Conservation (phyloP, 2,113 vertebrate species). For the Macrotis lagotis region DNA sequence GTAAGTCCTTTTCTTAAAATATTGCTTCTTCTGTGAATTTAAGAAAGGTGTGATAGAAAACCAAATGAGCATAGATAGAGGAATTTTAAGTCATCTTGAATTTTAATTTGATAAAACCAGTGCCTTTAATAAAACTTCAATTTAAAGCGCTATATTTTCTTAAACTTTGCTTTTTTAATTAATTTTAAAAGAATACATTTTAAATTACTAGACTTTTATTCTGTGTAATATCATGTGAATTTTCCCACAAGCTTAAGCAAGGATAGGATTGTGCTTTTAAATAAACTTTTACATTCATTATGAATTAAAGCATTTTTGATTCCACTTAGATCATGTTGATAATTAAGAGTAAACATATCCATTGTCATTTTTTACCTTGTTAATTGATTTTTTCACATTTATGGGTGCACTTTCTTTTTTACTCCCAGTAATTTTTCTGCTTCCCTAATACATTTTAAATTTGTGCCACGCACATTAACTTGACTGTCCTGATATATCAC, state of each 20-base stretch:
- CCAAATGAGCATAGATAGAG: background rate
- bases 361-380: fast-evolving
- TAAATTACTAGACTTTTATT: background rate
- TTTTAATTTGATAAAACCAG: background rate
- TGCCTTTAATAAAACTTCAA: background rate
- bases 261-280: conserved; percentile 19
- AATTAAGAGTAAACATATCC: fast-evolving
- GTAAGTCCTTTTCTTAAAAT: conserved; percentile 15
- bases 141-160: background rate
- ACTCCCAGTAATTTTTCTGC: background rate
- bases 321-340: background rate
- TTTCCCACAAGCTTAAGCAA: background rate
- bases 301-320: background rate
- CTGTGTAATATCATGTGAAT: background rate
- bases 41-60: conserved; percentile 7
- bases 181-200: background rate
- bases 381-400: background rate
- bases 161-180: background rate
- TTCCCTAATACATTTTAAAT: background rate
- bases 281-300: background rate
- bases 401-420: background rate
- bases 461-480: fast-evolving
- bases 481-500: background rate
- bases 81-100: background rate
- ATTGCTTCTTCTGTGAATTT: background rate